Percentiles rank a stretch among this genome's conserved stretches.
Evolutionary conservation across 2,113 vertebrate genomes (phyloP).

Genomic region (Rana temporaria): DNA sequence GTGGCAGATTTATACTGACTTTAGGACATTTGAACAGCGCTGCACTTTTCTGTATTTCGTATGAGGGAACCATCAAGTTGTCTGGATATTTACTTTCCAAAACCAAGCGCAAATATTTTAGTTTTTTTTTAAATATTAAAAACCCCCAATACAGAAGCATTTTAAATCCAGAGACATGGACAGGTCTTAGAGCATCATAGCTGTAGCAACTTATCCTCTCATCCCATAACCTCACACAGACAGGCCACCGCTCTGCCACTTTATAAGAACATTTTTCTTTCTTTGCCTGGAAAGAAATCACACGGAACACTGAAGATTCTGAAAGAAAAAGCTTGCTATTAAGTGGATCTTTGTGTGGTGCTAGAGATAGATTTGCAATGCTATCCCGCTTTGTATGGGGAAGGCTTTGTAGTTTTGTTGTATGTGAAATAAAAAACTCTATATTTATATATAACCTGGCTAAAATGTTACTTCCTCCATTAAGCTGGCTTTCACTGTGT

Average conservation of each 20-base stretch:
- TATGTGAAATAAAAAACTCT: constrained; percentile 5
- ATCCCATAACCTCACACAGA: constrained; percentile 26
- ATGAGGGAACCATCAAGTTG: too few species aligned
- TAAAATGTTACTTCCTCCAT: too few species aligned
- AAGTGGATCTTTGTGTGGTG: constrained; percentile 33
- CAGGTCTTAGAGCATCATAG: constrained; percentile 15
- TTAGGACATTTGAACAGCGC: too few species aligned
- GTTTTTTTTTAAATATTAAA: too few species aligned
- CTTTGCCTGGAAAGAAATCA: constrained; percentile 40
- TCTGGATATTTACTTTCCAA: too few species aligned
- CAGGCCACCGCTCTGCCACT: constrained; percentile 41
- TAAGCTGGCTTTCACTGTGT: too few species aligned
- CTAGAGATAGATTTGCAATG: constrained; percentile 7
- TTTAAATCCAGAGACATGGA: constrained; percentile 24
- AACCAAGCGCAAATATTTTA: too few species aligned
- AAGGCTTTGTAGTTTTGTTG: neutral
- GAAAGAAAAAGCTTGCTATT: constrained; percentile 45
- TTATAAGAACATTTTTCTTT: constrained; percentile 41
- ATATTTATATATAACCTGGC: neutral
- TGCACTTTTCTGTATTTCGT: too few species aligned
- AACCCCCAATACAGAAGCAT: neutral
- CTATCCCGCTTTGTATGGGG: constrained; percentile 17
- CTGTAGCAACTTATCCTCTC: neutral
- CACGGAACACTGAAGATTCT: constrained; percentile 43
- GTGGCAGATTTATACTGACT: too few species aligned